Conservation (phyloP, 2,888 invertebrate genomes). For the Drosophila diplacantha region DNA sequence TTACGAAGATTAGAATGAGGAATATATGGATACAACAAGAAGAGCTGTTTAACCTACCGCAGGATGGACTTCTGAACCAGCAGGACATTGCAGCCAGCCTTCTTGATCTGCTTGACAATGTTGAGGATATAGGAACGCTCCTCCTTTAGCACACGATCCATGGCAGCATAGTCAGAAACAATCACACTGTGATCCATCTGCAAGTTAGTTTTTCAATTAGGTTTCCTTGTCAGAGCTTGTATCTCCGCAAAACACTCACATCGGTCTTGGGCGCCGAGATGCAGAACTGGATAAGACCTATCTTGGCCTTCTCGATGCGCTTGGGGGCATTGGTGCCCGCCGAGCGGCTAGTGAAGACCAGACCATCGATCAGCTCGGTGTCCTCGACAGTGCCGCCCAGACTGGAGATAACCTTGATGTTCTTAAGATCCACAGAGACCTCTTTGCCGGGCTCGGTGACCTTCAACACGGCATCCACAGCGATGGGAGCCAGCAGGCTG, state of each 20-base stretch:
- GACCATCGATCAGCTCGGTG: constrained; percentile 95
- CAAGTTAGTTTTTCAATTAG: constrained; percentile 31
- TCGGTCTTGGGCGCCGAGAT: constrained; percentile 99
- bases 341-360: constrained; percentile 94
- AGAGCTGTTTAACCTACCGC: constrained; percentile 79
- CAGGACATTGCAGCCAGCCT: constrained; percentile 97
- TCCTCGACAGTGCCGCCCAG: constrained; percentile 98
- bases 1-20: background rate
- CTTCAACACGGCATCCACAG: constrained; percentile 96
- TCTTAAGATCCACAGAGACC: constrained; percentile 91
- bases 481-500: constrained; percentile 95
- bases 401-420: constrained; percentile 98
- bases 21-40: background rate
- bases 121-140: constrained; percentile 98
- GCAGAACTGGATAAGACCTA: constrained; percentile 99
- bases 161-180: constrained; percentile 99
- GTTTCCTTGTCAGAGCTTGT: accelerated
- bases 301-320: constrained; percentile 97
- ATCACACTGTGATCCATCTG: constrained; percentile 97
- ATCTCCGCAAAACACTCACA: constrained; percentile 79
- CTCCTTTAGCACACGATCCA: constrained; percentile 98
- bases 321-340: constrained; percentile 94
- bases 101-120: constrained; percentile 99
- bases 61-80: constrained; percentile 90
- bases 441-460: constrained; percentile 81